These are phyloP conservation scores for Xenopus borealis DNA, from an alignment of 2,113 vertebrate genomes.

Conservation along the genomic window DNA sequence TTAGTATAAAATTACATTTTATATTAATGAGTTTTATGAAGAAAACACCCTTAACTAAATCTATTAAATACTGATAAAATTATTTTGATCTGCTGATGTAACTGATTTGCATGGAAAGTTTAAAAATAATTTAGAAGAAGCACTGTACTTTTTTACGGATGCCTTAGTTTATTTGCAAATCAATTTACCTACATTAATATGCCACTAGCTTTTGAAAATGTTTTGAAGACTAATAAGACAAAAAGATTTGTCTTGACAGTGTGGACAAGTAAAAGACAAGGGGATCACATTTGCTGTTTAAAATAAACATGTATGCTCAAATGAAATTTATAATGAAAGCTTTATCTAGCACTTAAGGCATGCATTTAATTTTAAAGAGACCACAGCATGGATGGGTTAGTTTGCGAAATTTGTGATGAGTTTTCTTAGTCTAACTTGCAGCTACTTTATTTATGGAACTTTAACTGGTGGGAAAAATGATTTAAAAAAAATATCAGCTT, in stretches of 20 bases:
- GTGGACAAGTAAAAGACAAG: not conserved
- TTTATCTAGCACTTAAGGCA: not conserved
- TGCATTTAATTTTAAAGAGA: conserved; percentile 10
- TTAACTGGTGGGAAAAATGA: conserved; percentile 75
- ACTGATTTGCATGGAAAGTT: too few relatives aligned
- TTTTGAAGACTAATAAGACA: not conserved
- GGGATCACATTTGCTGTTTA: not conserved
- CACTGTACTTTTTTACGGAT: too few relatives aligned
- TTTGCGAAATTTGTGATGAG: conserved; percentile 48
- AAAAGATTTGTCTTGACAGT: not conserved
- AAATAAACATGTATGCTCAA: not conserved
- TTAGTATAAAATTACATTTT: too few relatives aligned
- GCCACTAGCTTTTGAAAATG: not conserved
- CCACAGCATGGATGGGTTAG: conserved; percentile 25
- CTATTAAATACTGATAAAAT: too few relatives aligned
- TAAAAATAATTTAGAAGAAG: too few relatives aligned
- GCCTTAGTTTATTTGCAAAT: too few relatives aligned
- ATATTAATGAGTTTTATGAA: too few relatives aligned
- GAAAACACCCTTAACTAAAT: too few relatives aligned
- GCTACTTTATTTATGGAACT: conserved; percentile 83
- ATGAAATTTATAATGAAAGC: not conserved
- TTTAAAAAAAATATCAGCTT: conserved; percentile 77
- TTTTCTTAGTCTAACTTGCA: conserved; percentile 57
- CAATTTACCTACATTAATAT: too few relatives aligned
- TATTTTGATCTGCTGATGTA: too few relatives aligned